Percentiles rank a stretch among this genome's conserved stretches.
phyloP scores from a whole-genome alignment of 2,888 invertebrate genomes.

The Metallyticus violacea region DNA sequence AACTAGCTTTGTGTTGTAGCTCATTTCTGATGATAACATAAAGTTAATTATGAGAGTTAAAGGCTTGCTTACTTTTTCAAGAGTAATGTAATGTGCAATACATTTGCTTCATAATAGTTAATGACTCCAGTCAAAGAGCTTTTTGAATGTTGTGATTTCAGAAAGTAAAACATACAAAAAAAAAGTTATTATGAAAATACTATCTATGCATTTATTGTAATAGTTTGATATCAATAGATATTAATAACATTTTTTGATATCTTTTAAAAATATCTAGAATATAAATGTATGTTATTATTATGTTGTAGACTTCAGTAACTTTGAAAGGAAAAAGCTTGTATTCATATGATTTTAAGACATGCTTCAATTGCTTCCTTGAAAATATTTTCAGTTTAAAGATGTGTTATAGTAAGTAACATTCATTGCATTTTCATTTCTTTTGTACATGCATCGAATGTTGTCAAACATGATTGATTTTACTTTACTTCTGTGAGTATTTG shows the following conservation, averaged over 20 bases:
- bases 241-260: background rate
- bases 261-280: background rate
- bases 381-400: background rate
- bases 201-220: background rate
- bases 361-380: background rate
- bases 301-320: background rate
- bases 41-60: background rate
- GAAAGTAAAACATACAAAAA: background rate
- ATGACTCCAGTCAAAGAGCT: background rate
- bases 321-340: background rate
- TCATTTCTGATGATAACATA: background rate
- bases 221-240: background rate
- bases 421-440: no score
- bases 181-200: background rate
- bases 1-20: no score
- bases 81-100: slow-evolving; percentile 13
- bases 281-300: background rate
- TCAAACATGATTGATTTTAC: no score
- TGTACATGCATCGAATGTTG: no score
- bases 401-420: background rate
- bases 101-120: slow-evolving; percentile 1
- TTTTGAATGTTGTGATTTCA: background rate
- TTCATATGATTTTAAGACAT: background rate
- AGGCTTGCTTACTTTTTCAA: slow-evolving; percentile 4
- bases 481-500: background rate